Evolutionary conservation across 2,113 vertebrate genomes (phyloP), one percentile per base, ranked within the genome.

Genomic region (Cyanoderma ruficeps): DNA sequence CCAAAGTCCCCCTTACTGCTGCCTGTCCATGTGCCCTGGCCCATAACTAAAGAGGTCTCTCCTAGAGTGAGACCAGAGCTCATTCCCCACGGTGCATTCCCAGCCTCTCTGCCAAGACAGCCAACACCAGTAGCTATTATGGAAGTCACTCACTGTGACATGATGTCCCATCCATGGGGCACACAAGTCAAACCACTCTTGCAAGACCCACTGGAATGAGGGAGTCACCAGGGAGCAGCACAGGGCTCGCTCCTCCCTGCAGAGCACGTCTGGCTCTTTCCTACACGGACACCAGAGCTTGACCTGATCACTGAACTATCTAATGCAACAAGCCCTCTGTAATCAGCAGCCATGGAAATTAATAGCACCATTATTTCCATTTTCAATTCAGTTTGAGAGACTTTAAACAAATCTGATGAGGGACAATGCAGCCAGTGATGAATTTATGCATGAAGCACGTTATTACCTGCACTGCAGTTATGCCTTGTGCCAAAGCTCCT

Each of bases 1-100:
- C 56, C 41, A 23, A 76, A 86, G 60, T 83, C 56, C 22, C 37
- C 49, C 37, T 94, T 14, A 21, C 35, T 49, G 52, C 44, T 83
- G 37, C 52, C 35, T 64, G 28, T 53, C 59, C 25, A 0, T 7
- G 33, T 75, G 81, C n/a, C 56, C 60, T 68, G 83, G 89, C 52
- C 64, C 83, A 53, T 59, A 77, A 50, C 78, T 84, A 47, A 84
- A 82, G 49, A 41, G 70, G 15, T 85, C 22, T 61, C 69, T 41
- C 28, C 69, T 22, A 70, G 22, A 57, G 37, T 0, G 0, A 91
- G 55, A 41, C 60, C 69, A 15, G 68, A 83, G 52, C 57, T 95
- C 59, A 6, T 65, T 88, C 41, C 53, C 75, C 3, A 1, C 0
- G 0, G 28, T 6, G 39, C 7, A 0, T 47, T 55, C 83, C 82